Evolutionary conservation across 2,888 invertebrate genomes (phyloP).

Genomic region (Leucoma salicis): DNA sequence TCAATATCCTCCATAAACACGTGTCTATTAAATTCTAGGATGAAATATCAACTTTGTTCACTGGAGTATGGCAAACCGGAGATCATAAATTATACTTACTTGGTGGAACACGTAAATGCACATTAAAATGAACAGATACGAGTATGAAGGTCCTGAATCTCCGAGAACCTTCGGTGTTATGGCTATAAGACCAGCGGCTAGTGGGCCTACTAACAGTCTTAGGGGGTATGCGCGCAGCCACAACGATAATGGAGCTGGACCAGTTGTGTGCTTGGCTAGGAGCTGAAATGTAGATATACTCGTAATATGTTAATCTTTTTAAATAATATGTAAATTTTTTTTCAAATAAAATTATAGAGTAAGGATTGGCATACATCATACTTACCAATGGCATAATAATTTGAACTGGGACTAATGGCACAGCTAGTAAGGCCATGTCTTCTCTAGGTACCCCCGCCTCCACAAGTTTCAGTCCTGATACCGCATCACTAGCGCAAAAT

Average conservation of each 20-base stretch:
- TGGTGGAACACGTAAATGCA: slow-evolving; percentile 94
- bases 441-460: slow-evolving; percentile 98
- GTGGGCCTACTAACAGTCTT: slow-evolving; percentile 91
- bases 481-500: slow-evolving; percentile 97
- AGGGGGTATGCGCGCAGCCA: slow-evolving; percentile 95
- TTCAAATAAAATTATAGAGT: no score
- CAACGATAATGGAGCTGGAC: slow-evolving; percentile 93
- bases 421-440: slow-evolving; percentile 94
- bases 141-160: slow-evolving; percentile 76
- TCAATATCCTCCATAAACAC: no score
- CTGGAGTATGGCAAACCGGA: no score
- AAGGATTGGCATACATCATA: no score
- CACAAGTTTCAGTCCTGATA: slow-evolving; percentile 96
- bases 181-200: slow-evolving; percentile 92
- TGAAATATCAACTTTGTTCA: no score
- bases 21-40: no score
- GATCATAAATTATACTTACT: slow-evolving; percentile 58
- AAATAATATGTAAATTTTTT: no score
- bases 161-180: slow-evolving; percentile 89
- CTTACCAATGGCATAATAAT: slow-evolving; percentile 94
- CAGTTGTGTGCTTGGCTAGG: slow-evolving; percentile 87
- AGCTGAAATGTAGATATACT: slow-evolving; percentile 44
- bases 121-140: slow-evolving; percentile 90
- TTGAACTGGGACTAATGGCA: slow-evolving; percentile 97
- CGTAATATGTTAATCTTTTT: no score